Base-by-base conservation (phyloP, 2,797 vertebrate species). In the Myiothlypis coronata region DNA sequence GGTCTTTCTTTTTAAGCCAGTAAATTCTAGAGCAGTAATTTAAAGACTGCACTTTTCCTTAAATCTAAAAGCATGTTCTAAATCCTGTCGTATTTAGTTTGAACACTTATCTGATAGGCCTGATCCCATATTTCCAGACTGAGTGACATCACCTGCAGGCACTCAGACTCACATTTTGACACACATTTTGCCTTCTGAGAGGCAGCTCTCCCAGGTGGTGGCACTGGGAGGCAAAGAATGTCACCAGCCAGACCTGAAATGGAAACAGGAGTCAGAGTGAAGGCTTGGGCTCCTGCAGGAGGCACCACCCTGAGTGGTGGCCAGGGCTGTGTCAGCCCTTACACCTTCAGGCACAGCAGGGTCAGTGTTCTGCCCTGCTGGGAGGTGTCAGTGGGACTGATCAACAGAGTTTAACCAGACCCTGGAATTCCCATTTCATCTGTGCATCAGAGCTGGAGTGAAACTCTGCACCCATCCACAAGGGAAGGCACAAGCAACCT, bases 21-120 rank as follows among this genome's bases (percentile, higher is more conserved):
- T 89, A 94, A 96, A 97, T 96, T 93, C 84, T 71, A 49, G 23
- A 88, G 84, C 74, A 89, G 78, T 95, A 69, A 95, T 90, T 96
- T 94, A 95, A 94, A 95, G 94, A 80, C 86, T 86, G 77, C 77
- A 21, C 61, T 90, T 79, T 81, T 74, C 64, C 74, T 96, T 94
- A 91, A 85, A 92, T 95, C 94, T 77, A 7, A 95, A 96, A 97
- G 67, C 63, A 13, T 67, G 72, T 50, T 92, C 74, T 96, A 93
- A 95, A 87, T 96, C 84, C 92, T 83, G 20, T 19, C 59, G 47
- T 63, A n/a, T 93, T 96, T 97, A 83, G 82, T 87, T 83, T 75
- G 78, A 95, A 56, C n/a, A 2, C 49, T 74, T 60, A 21, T 20
- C 71, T 95, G 86, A 65, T 75, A 30, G 19, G 60, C 89, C 81